phyloP scores from a whole-genome alignment of 2,797 vertebrate genomes.

The Australoheros facetus region DNA sequence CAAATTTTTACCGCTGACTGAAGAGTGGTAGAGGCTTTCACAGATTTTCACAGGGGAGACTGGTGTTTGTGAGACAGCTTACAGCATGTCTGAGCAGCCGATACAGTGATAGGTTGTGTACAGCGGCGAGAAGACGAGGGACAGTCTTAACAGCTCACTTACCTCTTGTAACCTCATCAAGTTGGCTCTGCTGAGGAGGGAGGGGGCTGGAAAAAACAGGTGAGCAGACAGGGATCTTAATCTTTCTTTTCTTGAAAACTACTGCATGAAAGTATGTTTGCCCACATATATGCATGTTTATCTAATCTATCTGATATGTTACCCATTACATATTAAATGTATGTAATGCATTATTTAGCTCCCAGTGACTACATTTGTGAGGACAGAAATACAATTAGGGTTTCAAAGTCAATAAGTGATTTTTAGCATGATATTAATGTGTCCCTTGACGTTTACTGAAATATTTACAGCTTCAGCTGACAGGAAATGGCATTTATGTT shows the following conservation, averaged over 20 bases:
- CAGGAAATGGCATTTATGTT: not conserved
- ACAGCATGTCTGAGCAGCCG: not conserved
- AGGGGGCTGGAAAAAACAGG: not conserved
- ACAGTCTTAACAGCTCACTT: constrained; percentile 21
- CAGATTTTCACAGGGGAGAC: not conserved
- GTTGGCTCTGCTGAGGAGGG: not conserved
- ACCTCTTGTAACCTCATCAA: constrained; percentile 1
- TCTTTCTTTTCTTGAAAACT: not conserved
- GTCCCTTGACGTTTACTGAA: not conserved
- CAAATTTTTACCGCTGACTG: not conserved
- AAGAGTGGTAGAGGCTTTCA: not conserved
- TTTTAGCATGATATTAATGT: too few species aligned
- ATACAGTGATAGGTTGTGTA: not conserved
- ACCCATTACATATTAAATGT: not conserved
- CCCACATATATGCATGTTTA: not conserved
- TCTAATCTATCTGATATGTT: not conserved
- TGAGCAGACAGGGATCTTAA: not conserved
- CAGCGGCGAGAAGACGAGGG: not conserved
- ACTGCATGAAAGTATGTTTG: not conserved
- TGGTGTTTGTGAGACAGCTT: not conserved
- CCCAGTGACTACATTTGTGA: too few species aligned
- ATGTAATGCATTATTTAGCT: not conserved
- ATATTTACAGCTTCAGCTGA: not conserved
- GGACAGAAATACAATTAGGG: too few species aligned
- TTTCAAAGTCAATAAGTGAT: too few species aligned